Evolutionary conservation across 2,888 invertebrate species (phyloP).

Genomic region (Drosophila subquinaria): DNA sequence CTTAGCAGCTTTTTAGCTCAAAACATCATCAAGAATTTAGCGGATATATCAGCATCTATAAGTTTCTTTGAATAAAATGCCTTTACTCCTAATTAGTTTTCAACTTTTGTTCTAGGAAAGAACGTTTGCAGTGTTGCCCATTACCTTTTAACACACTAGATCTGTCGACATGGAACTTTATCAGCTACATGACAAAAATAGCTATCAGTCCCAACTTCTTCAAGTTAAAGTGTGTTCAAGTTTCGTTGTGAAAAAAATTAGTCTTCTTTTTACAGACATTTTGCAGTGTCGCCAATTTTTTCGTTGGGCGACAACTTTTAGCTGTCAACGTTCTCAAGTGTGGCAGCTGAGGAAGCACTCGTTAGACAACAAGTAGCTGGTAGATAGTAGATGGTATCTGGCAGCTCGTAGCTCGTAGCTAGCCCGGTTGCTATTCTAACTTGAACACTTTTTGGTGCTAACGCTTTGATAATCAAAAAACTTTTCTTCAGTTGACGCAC

Average conservation of each 20-base stretch:
- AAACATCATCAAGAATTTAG: too few relatives aligned
- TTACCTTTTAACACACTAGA: background rate
- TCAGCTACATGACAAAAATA: background rate
- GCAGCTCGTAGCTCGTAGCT: slow-evolving; percentile 44
- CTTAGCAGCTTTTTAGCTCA: background rate
- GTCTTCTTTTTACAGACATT: slow-evolving; percentile 43
- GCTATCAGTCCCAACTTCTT: background rate
- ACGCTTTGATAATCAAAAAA: slow-evolving; percentile 81
- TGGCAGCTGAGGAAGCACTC: slow-evolving; percentile 49
- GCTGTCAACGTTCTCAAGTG: slow-evolving; percentile 65
- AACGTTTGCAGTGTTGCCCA: too few relatives aligned
- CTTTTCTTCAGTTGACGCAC: slow-evolving; percentile 74
- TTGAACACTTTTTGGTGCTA: slow-evolving; percentile 78
- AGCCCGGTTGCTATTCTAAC: slow-evolving; percentile 53
- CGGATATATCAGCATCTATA: too few relatives aligned
- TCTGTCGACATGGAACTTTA: background rate
- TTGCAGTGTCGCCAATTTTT: slow-evolving; percentile 71
- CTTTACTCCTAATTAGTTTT: too few relatives aligned
- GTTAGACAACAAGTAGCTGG: slow-evolving; percentile 74
- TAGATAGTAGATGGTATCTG: slow-evolving; percentile 56
- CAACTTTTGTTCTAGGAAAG: background rate
- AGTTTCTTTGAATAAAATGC: too few relatives aligned
- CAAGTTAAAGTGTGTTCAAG: slow-evolving; percentile 42
- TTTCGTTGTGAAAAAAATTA: slow-evolving; percentile 3
- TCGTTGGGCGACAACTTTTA: slow-evolving; percentile 65